Evolutionary conservation across 2,797 vertebrate genomes (phyloP).

Genomic region (Pantherophis alleghaniensis): DNA sequence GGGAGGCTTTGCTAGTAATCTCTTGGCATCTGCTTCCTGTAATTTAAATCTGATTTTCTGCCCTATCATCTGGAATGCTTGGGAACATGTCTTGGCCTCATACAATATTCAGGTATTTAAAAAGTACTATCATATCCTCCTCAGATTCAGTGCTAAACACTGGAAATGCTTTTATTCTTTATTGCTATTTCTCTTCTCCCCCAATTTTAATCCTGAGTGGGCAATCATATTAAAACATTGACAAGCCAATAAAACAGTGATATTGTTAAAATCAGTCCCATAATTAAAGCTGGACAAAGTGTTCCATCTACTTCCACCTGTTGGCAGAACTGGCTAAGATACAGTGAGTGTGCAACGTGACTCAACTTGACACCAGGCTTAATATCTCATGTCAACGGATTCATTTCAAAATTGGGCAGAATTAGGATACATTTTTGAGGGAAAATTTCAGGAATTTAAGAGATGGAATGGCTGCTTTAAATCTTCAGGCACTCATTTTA

Average conservation of each 20-base stretch:
- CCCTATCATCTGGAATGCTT: neutral
- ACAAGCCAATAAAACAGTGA: conserved; percentile 60
- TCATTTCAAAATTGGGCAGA: neutral
- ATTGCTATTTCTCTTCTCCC: neutral
- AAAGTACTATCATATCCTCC: neutral
- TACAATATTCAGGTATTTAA: neutral
- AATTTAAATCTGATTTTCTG: neutral
- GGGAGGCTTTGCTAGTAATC: neutral
- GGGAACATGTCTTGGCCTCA: neutral
- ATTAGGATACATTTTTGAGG: neutral
- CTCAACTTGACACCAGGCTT: neutral
- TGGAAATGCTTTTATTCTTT: conserved; percentile 17
- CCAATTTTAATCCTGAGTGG: neutral
- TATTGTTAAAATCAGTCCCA: conserved; percentile 67
- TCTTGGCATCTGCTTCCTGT: neutral
- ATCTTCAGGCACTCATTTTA: neutral
- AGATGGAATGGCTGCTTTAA: neutral
- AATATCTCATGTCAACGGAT: neutral
- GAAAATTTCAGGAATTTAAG: neutral
- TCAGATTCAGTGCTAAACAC: neutral
- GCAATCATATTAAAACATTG: conserved; percentile 46
- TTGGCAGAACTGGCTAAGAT: conserved; percentile 6
- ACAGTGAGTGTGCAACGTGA: neutral
- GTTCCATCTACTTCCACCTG: conserved; percentile 39
- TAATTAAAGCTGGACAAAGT: conserved; percentile 46